Base-by-base conservation (phyloP, 92 coral and sea anemone species). In the Palythoa caribaeorum region DNA sequence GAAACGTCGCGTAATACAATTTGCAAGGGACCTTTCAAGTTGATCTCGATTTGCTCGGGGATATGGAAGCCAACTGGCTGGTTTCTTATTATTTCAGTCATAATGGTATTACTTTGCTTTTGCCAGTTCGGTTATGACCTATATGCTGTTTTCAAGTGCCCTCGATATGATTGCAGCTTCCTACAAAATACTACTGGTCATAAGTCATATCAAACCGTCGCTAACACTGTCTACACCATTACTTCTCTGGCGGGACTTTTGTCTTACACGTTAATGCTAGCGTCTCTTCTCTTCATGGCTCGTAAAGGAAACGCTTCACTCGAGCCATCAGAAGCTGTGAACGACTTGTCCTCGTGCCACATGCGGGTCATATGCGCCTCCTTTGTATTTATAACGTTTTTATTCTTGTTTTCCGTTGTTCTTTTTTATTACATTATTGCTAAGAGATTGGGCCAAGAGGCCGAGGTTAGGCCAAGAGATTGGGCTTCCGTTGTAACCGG, bases 81-180 rank as follows among this genome's bases (percentile, higher is more conserved):
- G 84, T 91, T 83, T 57, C 60, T 77, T 39, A 54, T 90, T 7
- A 79, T 87, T 10, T 84, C 92, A 15, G 74, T 92, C 51, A 21
- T 88, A 20, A 78, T 28, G 28, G 28, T 28, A 28, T 28, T 79
- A 10, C 3, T 90, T 0, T 90, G 93, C 52, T 36, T 63, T 60
- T 92, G 84, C 53, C 97, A 94, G 72, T 92, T 91, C 17, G 90
- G 86, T 21, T 94, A 94, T 47, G 94, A 92, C 68, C 78, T 94
- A 8, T 92, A 79, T 85, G 88, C 90, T 3, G 90, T 94, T 39
- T 35, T 91, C 38, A 90, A 90, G 6, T 94, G 97, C 54, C 95
- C 78, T 1, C 95, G 91, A 0, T 92, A 90, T 38, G 97, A 92
- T 47, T 94, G 97, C 35, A 92, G 95, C 17, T 94, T 90, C 65